Evolutionary conservation across 92 coral and sea anemone genomes (phyloP).

Genomic region (Bergia sp.): DNA sequence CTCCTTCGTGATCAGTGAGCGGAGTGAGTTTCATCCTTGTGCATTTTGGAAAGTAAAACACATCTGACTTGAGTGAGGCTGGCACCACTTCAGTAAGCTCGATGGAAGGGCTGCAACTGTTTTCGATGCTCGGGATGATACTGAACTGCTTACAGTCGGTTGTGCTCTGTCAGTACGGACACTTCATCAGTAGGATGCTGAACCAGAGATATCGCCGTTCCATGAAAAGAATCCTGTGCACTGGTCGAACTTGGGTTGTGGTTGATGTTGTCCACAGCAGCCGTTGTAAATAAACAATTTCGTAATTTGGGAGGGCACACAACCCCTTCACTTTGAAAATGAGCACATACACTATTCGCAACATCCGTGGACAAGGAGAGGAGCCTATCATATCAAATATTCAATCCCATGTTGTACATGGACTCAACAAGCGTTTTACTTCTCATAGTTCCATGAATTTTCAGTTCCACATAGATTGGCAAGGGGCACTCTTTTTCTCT

Average conservation of each 20-base stretch:
- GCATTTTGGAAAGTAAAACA: constrained; percentile 5
- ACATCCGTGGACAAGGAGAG: constrained; percentile 34
- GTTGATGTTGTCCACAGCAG: constrained; percentile 51
- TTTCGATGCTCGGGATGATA: constrained; percentile 25
- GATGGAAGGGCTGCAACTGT: constrained; percentile 49
- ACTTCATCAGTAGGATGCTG: constrained; percentile 51
- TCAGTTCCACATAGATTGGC: constrained; percentile 3
- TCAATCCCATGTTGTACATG: constrained; percentile 14
- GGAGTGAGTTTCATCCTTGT: not conserved
- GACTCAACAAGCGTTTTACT: constrained; percentile 14
- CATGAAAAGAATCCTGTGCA: constrained; percentile 39
- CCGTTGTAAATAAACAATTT: constrained; percentile 45
- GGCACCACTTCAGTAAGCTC: constrained; percentile 33
- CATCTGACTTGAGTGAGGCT: constrained; percentile 24
- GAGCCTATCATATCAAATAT: constrained; percentile 17
- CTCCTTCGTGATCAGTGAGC: constrained; percentile 9
- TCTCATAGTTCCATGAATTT: constrained; percentile 1
- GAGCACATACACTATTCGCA: constrained; percentile 26
- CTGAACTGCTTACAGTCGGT: not conserved
- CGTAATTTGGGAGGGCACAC: constrained; percentile 49
- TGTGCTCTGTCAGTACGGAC: constrained; percentile 21
- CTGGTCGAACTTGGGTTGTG: constrained; percentile 56
- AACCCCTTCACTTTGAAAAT: constrained; percentile 37
- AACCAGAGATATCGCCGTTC: constrained; percentile 51
- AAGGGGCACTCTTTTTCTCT: constrained; percentile 25